These are phyloP conservation scores for Protobothrops flavoviridis DNA, from an alignment of 2,113 vertebrate genomes.

Conservation along the genomic window DNA sequence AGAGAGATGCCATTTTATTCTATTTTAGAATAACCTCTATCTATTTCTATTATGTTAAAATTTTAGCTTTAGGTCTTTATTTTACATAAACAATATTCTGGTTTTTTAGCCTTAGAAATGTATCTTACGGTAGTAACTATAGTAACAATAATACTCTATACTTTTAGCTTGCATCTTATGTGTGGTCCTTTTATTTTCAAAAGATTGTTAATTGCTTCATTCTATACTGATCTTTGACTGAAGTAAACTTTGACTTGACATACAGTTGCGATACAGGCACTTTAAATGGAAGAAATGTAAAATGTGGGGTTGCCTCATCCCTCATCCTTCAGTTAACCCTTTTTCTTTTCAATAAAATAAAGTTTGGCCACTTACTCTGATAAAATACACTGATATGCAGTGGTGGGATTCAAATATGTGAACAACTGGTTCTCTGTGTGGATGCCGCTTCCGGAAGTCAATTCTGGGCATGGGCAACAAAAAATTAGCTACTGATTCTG, in stretches of 20 bases:
- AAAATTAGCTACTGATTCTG: too few species aligned
- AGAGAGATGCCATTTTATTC: neutral
- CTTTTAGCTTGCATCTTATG: neutral
- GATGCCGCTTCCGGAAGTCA: too few species aligned
- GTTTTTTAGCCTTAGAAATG: neutral
- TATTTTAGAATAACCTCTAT: neutral
- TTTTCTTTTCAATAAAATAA: conserved; percentile 53
- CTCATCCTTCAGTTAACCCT: conserved; percentile 54
- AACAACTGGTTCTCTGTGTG: too few species aligned
- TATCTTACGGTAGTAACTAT: neutral
- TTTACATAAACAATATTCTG: neutral
- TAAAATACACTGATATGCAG: conserved; percentile 28
- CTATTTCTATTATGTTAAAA: neutral
- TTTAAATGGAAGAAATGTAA: conserved; percentile 33
- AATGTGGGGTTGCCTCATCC: conserved; percentile 28
- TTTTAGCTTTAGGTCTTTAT: neutral
- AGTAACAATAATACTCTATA: neutral
- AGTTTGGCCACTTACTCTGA: conserved; percentile 43
- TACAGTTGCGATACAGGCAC: neutral
- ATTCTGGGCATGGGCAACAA: too few species aligned
- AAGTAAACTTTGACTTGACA: neutral
- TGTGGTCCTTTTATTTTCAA: neutral
- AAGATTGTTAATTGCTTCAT: neutral
- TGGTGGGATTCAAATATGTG: too few species aligned
- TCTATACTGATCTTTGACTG: neutral